A percentile compares a stretch with the other conserved stretches of the same genome.
Evolutionary conservation across 2,888 invertebrate species (phyloP).

Genomic region (Sesamia inferens): DNA sequence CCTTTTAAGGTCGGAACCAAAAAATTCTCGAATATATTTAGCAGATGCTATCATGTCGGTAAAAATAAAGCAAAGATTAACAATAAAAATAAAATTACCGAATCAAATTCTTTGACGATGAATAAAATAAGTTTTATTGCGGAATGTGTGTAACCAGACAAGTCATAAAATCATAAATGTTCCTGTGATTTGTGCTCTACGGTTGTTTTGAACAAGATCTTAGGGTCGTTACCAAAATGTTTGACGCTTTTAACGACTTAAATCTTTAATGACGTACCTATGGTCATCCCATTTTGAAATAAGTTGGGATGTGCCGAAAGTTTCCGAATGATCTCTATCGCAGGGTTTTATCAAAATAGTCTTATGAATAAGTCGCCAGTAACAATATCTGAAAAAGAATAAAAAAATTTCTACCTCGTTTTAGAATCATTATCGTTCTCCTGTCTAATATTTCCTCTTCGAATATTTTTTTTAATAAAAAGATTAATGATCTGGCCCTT

Average conservation of each 20-base stretch:
- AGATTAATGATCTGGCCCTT: no score
- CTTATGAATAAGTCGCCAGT: not conserved
- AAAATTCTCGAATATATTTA: not conserved
- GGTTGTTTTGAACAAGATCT: conserved; percentile 32
- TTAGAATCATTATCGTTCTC: not conserved
- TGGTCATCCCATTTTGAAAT: not conserved
- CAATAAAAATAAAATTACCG: not conserved
- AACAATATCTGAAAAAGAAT: not conserved
- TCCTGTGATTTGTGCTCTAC: conserved; percentile 4
- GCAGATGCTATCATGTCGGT: not conserved
- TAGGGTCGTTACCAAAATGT: conserved; percentile 2
- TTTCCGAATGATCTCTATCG: not conserved
- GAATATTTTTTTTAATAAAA: no score
- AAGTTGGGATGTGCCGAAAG: not conserved
- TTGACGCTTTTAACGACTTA: conserved; percentile 1
- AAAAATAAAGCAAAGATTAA: not conserved
- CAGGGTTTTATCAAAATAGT: not conserved
- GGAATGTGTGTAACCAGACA: conserved; percentile 23
- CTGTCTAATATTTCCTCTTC: no score
- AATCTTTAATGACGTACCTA: not conserved
- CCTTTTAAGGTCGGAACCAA: not conserved
- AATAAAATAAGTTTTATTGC: conserved; percentile 11
- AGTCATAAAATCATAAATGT: conserved; percentile 33
- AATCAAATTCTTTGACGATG: not conserved
- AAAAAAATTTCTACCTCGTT: not conserved